Conservation (phyloP, 1,140 invertebrate species). For the Meloidogyne chitwoodi region DNA sequence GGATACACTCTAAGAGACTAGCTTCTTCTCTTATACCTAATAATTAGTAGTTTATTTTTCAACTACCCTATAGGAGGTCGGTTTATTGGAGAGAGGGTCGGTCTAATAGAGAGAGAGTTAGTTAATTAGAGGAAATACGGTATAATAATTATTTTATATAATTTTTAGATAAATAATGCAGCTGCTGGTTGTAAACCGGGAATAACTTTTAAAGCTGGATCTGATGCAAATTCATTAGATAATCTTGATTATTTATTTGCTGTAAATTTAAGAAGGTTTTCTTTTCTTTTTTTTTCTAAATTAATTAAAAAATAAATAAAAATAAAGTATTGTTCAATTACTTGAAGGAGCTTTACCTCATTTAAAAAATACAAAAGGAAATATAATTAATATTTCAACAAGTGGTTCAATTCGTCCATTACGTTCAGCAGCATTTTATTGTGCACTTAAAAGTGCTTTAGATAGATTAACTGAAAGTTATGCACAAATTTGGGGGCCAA, state of each 20-base stretch:
- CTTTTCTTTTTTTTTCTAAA: neutral
- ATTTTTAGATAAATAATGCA: constrained; percentile 29
- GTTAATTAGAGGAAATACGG: too few species aligned
- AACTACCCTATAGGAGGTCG: too few species aligned
- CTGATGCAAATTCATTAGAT: constrained; percentile 19
- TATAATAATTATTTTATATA: too few species aligned
- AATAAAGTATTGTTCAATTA: constrained; percentile 16
- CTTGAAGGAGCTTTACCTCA: constrained; percentile 41
- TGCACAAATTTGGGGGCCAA: constrained; percentile 1
- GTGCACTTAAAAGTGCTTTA: constrained; percentile 2
- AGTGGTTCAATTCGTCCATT: constrained; percentile 1
- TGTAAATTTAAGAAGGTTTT: constrained; percentile 20
- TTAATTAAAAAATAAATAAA: neutral
- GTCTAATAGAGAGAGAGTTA: too few species aligned
- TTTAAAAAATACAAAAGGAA: constrained; percentile 38
- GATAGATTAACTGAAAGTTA: constrained; percentile 5
- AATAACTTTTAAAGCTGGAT: neutral
- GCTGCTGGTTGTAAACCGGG: constrained; percentile 3
- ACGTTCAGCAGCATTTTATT: constrained; percentile 9
- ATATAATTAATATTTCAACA: constrained; percentile 37
- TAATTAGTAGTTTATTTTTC: too few species aligned
- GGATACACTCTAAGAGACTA: too few species aligned
- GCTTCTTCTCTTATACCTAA: too few species aligned
- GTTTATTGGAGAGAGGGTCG: too few species aligned
- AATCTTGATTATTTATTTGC: constrained; percentile 24